A percentile compares a stretch with the other conserved stretches of the same genome.
These are phyloP conservation scores for Triops longicaudatus DNA, from an alignment of 1,140 invertebrate genomes.

Conservation along the genomic window DNA sequence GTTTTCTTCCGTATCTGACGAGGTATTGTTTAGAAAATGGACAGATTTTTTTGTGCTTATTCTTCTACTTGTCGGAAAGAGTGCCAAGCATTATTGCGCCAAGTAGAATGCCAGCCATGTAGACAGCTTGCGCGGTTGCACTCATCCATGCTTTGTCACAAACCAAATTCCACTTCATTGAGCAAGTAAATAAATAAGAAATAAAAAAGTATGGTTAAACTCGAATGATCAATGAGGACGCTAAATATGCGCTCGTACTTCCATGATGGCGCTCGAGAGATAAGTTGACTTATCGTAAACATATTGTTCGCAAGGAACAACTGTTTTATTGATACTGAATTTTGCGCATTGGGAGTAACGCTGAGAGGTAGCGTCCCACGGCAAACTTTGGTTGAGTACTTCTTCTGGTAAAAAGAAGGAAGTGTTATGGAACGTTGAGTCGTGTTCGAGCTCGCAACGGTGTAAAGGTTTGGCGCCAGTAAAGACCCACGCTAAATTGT, in stretches of 20 bases:
- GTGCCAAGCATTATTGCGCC: slow-evolving; percentile 72
- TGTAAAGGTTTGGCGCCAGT: not conserved
- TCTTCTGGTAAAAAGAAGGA: not conserved
- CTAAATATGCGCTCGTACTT: not conserved
- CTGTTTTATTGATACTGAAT: not conserved
- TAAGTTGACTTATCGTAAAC: not conserved
- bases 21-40: not conserved
- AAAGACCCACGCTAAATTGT: not conserved
- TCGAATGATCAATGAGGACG: not conserved
- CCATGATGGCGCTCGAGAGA: not conserved
- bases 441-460: not conserved
- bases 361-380: not conserved
- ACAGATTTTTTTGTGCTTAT: not conserved
- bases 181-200: not conserved
- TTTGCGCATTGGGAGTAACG: not conserved
- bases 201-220: not conserved
- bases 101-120: slow-evolving; percentile 71
- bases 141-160: slow-evolving; percentile 57
- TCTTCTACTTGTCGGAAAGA: slow-evolving; percentile 55
- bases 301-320: not conserved
- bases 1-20: slow-evolving; percentile 57
- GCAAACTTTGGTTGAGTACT: not conserved
- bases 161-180: slow-evolving; percentile 60
- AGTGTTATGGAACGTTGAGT: not conserved
- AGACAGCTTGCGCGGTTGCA: slow-evolving; percentile 63